phyloP scores from a whole-genome alignment of 2,113 vertebrate species.

The Tenrec ecaudatus region DNA sequence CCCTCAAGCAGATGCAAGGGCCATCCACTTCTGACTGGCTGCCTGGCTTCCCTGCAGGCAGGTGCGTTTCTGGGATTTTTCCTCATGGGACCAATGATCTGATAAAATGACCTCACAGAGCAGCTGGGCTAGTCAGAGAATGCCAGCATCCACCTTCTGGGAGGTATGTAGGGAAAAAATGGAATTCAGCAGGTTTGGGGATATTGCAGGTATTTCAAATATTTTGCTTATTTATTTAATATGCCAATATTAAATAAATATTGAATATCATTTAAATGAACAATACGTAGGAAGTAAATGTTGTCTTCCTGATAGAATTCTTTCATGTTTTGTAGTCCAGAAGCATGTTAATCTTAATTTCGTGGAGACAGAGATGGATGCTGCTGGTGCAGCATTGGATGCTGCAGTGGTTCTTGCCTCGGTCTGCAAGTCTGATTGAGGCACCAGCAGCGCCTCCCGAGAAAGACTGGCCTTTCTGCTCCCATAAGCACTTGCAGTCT shows the following conservation, averaged over 20 bases:
- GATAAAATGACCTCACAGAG: neutral
- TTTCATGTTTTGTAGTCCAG: too few species aligned
- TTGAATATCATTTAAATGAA: too few species aligned
- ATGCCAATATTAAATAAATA: neutral
- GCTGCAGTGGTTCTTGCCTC: too few species aligned
- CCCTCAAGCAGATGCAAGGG: neutral
- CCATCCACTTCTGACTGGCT: neutral
- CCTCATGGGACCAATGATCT: neutral
- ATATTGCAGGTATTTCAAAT: neutral
- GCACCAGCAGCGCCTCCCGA: too few species aligned
- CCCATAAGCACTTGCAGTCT: too few species aligned
- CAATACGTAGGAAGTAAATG: too few species aligned
- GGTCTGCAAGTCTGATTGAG: too few species aligned
- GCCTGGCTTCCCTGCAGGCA: neutral
- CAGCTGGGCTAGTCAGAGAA: neutral
- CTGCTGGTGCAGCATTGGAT: too few species aligned
- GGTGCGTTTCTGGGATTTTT: neutral
- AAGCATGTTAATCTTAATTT: too few species aligned
- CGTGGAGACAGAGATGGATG: too few species aligned
- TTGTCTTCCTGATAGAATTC: too few species aligned
- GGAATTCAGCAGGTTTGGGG: neutral
- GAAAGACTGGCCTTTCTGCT: too few species aligned
- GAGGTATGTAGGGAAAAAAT: neutral
- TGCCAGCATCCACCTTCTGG: neutral
- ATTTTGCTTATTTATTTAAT: constrained; percentile 16